phyloP scores from a whole-genome alignment of 2,113 vertebrate genomes.

The Perca schrenkii region DNA sequence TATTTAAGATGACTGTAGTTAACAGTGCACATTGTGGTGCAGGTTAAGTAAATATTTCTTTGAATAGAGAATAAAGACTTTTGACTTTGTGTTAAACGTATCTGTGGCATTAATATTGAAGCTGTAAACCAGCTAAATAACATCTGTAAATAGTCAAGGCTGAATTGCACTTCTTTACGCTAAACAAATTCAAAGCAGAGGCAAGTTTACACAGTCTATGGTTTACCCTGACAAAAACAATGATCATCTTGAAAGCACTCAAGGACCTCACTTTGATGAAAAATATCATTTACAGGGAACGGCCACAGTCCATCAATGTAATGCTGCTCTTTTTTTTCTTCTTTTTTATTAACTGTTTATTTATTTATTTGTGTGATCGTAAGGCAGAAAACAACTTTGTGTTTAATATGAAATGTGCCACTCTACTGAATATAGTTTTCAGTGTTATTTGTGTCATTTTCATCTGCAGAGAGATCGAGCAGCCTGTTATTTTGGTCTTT shows the following conservation, averaged over 20 bases:
- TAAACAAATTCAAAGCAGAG: not conserved
- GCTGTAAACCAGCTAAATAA: conserved; percentile 11
- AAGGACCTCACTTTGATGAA: conserved; percentile 26
- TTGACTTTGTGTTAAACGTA: conserved; percentile 25
- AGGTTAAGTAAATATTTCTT: not conserved
- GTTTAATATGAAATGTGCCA: conserved; percentile 13
- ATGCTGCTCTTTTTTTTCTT: conserved; percentile 6
- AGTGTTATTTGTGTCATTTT: conserved; percentile 30
- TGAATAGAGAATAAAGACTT: not conserved
- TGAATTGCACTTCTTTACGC: not conserved
- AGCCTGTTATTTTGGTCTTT: conserved; percentile 46
- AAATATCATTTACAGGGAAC: conserved; percentile 18
- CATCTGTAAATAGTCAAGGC: not conserved
- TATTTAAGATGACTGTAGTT: not conserved
- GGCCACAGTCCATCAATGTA: conserved; percentile 30
- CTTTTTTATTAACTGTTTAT: not conserved
- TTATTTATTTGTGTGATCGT: not conserved
- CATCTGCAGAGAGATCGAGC: conserved; percentile 6
- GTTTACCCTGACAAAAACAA: not conserved
- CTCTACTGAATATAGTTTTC: not conserved
- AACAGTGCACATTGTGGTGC: not conserved
- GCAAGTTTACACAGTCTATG: not conserved
- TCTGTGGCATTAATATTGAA: not conserved
- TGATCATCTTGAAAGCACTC: conserved; percentile 29
- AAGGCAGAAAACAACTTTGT: not conserved